Evolutionary conservation across 2,113 vertebrate genomes (phyloP).

Genomic region (Macrotus californicus): DNA sequence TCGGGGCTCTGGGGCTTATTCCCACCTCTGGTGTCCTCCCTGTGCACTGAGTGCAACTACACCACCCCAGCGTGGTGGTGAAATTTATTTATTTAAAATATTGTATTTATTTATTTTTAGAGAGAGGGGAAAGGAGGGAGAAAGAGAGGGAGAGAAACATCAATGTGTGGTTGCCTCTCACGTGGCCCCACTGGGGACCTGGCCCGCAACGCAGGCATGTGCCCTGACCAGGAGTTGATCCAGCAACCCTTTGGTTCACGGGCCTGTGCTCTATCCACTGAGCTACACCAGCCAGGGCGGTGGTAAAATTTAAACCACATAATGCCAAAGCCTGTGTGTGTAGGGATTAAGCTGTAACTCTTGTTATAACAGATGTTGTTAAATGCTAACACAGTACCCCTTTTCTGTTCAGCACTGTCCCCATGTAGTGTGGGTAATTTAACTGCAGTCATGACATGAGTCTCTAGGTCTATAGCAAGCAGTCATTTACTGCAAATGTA

Average conservation of each 20-base stretch:
- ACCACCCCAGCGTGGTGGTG: neutral
- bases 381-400: neutral
- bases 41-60: neutral
- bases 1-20: neutral
- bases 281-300: neutral
- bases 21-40: neutral
- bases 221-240: too few relatives aligned
- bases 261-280: too few relatives aligned
- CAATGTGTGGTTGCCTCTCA: too few relatives aligned
- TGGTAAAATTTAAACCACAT: neutral
- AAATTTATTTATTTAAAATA: neutral
- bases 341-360: neutral
- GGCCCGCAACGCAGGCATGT: too few relatives aligned
- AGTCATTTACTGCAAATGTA: neutral
- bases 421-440: neutral
- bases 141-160: too few relatives aligned
- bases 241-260: too few relatives aligned
- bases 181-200: too few relatives aligned
- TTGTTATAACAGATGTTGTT: neutral
- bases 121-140: too few relatives aligned
- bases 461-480: neutral
- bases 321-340: neutral
- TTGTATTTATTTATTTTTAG: too few relatives aligned
- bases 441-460: neutral
- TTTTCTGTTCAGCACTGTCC: neutral